Base-by-base conservation (phyloP, 2,797 vertebrate genomes). In the Sparus aurata region DNA sequence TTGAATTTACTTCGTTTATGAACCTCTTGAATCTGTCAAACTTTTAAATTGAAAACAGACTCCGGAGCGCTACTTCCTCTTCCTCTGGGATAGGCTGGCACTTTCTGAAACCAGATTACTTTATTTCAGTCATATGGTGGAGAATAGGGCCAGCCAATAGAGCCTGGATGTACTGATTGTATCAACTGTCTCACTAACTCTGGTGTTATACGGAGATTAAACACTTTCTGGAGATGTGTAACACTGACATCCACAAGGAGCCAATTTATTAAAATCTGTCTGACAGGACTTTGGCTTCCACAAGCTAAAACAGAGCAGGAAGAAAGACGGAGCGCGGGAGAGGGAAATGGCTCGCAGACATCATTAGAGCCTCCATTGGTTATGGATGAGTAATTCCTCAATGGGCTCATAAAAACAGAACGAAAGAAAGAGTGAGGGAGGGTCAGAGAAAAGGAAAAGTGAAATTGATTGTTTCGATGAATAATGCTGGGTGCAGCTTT, bases 331-430 rank as follows among this genome's bases (percentile, higher is more conserved):
- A 23, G 5, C 12, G 47, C 12, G 22, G 7, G 68, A 15, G n/a
- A 47, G 63, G 27, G 52, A 71, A 61, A 79, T 52, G 75, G 80
- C 80, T 88, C 13, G 34, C 79, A 89, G 92, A 87, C 85, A 88
- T 92, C 82, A 87, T 88, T 89, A 89, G 70, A 80, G 83, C 59
- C 1, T 76, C 57, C 81, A 75, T 83, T 85, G 85, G 87, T 83
- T 84, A 89, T 86, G 84, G 86, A 84, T 67, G 75, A 89, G 82
- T 87, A 86, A 87, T 79, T 89, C 70, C 82, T 87, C 85, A 81
- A 85, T 81, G 75, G 84, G 49, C 77, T 87, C 81, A 84, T 87
- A 66, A 80, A 89, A 84, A 61, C 75, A 66, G 72, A 84, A 72
- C 20, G 27, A 75, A 50, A 60, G 63, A 78, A 70, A 67, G 69